A percentile compares a stretch with the other conserved stretches of the same genome.
These are phyloP conservation scores for Drosophila sordidula DNA, from an alignment of 2,888 invertebrate genomes.

Conservation along the genomic window DNA sequence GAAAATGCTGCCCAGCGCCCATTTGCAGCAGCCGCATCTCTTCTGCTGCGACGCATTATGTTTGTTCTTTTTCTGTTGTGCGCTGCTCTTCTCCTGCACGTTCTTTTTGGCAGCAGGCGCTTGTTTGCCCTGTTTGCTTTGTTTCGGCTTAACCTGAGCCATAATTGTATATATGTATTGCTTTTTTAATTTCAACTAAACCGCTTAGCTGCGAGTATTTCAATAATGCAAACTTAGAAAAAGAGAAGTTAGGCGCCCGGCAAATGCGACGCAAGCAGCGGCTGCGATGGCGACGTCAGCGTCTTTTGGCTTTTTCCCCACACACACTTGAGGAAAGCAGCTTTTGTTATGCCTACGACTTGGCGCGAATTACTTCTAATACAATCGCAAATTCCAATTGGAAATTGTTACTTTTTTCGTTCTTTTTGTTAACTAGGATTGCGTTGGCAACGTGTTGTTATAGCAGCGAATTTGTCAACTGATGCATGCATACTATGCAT, in stretches of 20 bases:
- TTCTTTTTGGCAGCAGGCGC: constrained; percentile 80
- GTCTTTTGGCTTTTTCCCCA: background rate
- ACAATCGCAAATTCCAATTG: constrained; percentile 46
- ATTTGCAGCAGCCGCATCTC: constrained; percentile 87
- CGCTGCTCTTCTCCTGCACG: constrained; percentile 81
- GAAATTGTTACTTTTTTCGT: constrained; percentile 7
- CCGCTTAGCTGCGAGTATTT: constrained; percentile 49
- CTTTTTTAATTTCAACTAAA: constrained; percentile 68
- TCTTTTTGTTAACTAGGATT: background rate
- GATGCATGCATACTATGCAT: too few species aligned
- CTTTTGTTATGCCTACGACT: background rate
- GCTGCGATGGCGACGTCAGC: constrained; percentile 8
- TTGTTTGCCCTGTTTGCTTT: constrained; percentile 84
- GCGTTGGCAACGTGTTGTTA: constrained; percentile 6
- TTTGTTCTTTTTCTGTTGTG: constrained; percentile 83
- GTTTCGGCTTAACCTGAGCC: constrained; percentile 85
- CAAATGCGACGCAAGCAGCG: constrained; percentile 17
- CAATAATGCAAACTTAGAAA: constrained; percentile 40
- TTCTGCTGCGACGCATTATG: constrained; percentile 71
- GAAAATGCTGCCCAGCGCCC: constrained; percentile 88
- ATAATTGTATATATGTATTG: constrained; percentile 65
- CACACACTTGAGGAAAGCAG: background rate
- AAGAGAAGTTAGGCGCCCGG: constrained; percentile 62
- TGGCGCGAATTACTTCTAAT: constrained; percentile 23
- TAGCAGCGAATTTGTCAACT: too few species aligned